Base-by-base conservation (phyloP, 2,888 invertebrate genomes). In the Thyatira batis region DNA sequence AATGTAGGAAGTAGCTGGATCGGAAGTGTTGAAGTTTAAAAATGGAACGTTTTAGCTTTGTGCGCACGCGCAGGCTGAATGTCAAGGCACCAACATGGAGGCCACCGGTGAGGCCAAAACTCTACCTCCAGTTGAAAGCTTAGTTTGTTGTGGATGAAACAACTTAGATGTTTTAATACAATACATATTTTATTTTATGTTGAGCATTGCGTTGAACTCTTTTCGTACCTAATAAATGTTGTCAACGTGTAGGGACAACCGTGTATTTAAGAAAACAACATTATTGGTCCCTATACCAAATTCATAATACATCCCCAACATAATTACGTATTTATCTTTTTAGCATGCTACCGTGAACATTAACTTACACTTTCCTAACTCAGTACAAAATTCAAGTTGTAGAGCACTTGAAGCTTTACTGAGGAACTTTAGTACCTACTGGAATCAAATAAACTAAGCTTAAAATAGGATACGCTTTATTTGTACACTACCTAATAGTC, bases 21-120 rank as follows among this genome's bases (percentile, higher is more conserved):
- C 90, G 91, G 90, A 91, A 91, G 89, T 88, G 74, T 73, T 71
- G 69, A 67, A 68, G 72, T 79, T 83, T 80, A 80, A 84, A 90
- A 89, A 85, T 85, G 78, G 83, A 89, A 87, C 85, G 84, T 78
- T 82, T 83, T 80, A 81, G 78, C 71, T 76, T 62, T 69, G 73
- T 71, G 80, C 75, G 80, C 86, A 81, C 79, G 84, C 80, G 82
- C 78, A 69, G 63, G 72, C 69, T 86, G 87, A 90, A 91, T 90
- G 91, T 90, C 91, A 92, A 91, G 91, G 91, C 69, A 68, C 63
- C 62, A 54, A 54, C 50, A 69, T 28, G 17, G 76, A 86, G 85
- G 88, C 76, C 78, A 65, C 62, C 57, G 64, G 63, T 65, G 73
- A 78, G 73, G 81, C 78, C 71, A 69, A 61, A 64, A 52, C 52